Conservation (phyloP, 2,797 vertebrate genomes). For the Onychomys leucogaster region DNA sequence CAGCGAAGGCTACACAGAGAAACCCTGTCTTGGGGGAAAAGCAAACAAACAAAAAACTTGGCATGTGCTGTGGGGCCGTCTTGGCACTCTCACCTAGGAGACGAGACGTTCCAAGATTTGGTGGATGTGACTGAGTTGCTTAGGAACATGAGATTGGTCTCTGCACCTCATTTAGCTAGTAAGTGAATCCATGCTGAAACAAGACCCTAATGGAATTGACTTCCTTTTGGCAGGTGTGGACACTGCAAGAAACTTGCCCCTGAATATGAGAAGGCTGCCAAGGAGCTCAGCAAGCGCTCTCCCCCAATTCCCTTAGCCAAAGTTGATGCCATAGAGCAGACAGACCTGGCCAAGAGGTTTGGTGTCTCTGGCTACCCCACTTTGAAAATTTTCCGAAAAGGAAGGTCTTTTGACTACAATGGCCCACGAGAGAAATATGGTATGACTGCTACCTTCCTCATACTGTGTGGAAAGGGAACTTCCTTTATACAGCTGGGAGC, state of each 20-base stretch:
- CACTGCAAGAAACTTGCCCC: conserved; percentile 98
- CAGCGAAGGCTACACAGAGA: neutral
- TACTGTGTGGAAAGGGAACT: neutral
- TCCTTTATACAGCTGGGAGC: neutral
- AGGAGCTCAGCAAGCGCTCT: conserved; percentile 91
- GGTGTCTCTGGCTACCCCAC: conserved; percentile 95
- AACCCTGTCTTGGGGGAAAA: neutral
- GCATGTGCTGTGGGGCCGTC: neutral
- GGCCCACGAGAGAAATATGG: conserved; percentile 96
- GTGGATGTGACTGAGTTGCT: too few relatives aligned
- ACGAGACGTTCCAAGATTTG: neutral
- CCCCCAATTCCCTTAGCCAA: conserved; percentile 96
- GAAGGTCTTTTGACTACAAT: conserved; percentile 95
- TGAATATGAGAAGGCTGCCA: conserved; percentile 97
- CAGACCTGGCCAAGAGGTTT: conserved; percentile 92
- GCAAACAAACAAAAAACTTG: neutral
- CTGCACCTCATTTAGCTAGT: neutral
- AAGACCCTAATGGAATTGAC: neutral
- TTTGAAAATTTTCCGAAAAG: conserved; percentile 97
- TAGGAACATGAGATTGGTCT: neutral
- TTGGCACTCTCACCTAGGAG: accelerated
- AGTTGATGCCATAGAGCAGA: conserved; percentile 93
- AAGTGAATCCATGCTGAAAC: accelerated
- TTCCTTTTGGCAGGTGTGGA: conserved; percentile 92
- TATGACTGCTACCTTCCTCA: conserved; percentile 69